Conservation (phyloP, 2,888 invertebrate genomes). For the Lasioglossum pauxillum region DNA sequence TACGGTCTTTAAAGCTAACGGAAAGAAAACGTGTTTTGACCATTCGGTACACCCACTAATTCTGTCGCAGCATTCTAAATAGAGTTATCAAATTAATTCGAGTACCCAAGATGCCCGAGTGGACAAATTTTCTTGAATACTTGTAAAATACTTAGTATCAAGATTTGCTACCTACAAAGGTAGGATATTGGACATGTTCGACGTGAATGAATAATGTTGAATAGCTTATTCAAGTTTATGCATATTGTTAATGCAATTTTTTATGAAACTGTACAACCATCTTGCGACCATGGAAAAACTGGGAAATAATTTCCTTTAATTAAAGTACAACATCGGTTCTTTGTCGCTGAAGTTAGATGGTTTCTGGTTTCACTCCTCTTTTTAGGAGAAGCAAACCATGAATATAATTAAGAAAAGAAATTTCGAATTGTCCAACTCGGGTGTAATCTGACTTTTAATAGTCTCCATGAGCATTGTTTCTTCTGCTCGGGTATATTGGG, state of each 20-base stretch:
- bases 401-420: neutral
- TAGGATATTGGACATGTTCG: neutral
- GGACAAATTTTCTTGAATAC: neutral
- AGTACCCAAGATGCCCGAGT: neutral
- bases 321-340: neutral
- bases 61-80: slow-evolving; percentile 22
- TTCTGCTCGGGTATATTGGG: neutral
- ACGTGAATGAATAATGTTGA: neutral
- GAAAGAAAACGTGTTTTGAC: neutral
- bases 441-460: neutral
- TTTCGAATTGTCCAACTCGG: neutral
- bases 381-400: neutral
- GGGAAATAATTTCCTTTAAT: neutral
- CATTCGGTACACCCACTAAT: slow-evolving; percentile 24
- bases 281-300: neutral
- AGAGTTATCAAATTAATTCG: neutral
- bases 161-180: neutral
- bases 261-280: neutral
- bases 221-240: neutral
- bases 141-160: neutral
- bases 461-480: neutral
- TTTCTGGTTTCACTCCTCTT: neutral
- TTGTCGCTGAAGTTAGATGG: neutral
- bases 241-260: neutral
- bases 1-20: neutral